Conservation (phyloP, 92 coral and sea anemone species). For the Plumapathes pennacea region DNA sequence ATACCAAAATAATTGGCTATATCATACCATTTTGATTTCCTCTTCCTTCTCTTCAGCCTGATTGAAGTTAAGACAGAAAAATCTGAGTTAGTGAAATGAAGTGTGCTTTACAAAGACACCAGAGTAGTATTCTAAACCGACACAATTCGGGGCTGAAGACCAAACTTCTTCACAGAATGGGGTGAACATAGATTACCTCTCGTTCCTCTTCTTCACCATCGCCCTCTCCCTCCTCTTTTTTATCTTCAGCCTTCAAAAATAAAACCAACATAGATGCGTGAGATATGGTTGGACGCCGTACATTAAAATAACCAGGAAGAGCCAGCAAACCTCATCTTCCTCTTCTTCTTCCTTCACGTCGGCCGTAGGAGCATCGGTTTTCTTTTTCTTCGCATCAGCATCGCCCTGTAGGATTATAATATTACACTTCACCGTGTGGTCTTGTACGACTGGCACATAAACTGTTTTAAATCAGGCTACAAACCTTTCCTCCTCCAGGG, state of each 20-base stretch:
- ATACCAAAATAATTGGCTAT: no score
- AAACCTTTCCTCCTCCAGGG: slow-evolving; percentile 87
- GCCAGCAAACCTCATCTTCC: slow-evolving; percentile 15
- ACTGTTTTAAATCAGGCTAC: not conserved
- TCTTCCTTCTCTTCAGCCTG: no score
- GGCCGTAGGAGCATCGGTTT: slow-evolving; percentile 91
- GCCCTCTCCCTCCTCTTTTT: slow-evolving; percentile 13
- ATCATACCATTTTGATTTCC: no score
- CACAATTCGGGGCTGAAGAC: no score
- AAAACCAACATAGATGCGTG: no score
- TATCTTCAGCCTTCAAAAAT: slow-evolving; percentile 9
- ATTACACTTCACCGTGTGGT: not conserved
- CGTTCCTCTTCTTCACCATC: slow-evolving; percentile 22
- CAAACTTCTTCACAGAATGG: no score
- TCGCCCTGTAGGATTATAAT: slow-evolving; percentile 55
- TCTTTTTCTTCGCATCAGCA: slow-evolving; percentile 83
- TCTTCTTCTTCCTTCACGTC: slow-evolving; percentile 70
- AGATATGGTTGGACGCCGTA: no score
- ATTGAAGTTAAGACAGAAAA: no score
- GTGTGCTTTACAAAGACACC: no score
- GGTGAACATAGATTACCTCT: not conserved
- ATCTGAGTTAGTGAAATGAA: no score
- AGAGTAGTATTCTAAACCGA: no score
- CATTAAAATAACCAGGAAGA: not conserved
- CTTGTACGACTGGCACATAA: not conserved